Percentiles rank a stretch among this genome's conserved stretches.
Conservation (phyloP, 1,140 invertebrate genomes). For the Aphis gossypii region DNA sequence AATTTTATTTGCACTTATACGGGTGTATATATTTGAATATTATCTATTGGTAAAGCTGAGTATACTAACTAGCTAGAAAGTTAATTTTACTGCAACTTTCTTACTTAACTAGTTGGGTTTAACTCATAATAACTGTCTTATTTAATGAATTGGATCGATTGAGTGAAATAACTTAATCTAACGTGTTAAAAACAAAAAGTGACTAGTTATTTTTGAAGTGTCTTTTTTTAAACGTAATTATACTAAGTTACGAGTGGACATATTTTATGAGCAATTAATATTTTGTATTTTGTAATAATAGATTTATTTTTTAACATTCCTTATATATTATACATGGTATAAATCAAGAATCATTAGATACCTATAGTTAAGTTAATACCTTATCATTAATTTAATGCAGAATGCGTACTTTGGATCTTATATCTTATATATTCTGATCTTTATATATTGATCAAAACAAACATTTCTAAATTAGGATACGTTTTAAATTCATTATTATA, state of each 20-base stretch:
- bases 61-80: background rate
- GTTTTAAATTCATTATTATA: background rate
- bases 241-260: background rate
- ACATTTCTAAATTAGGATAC: background rate
- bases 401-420: too few relatives aligned
- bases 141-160: too few relatives aligned
- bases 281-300: too few relatives aligned
- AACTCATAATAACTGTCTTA: background rate
- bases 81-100: background rate
- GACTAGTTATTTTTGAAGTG: background rate
- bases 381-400: too few relatives aligned
- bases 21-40: background rate
- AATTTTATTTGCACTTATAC: background rate
- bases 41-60: background rate
- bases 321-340: too few relatives aligned
- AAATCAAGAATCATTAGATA: too few relatives aligned
- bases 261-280: background rate
- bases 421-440: too few relatives aligned
- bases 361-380: too few relatives aligned
- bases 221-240: background rate
- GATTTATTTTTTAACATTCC: too few relatives aligned
- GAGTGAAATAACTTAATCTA: too few relatives aligned
- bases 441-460: too few relatives aligned
- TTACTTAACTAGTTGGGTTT: background rate
- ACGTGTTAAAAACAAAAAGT: background rate